A percentile compares a stretch with the other conserved stretches of the same genome.
phyloP scores from a whole-genome alignment of 2,797 vertebrate genomes.

The Coracias cyanogaster region DNA sequence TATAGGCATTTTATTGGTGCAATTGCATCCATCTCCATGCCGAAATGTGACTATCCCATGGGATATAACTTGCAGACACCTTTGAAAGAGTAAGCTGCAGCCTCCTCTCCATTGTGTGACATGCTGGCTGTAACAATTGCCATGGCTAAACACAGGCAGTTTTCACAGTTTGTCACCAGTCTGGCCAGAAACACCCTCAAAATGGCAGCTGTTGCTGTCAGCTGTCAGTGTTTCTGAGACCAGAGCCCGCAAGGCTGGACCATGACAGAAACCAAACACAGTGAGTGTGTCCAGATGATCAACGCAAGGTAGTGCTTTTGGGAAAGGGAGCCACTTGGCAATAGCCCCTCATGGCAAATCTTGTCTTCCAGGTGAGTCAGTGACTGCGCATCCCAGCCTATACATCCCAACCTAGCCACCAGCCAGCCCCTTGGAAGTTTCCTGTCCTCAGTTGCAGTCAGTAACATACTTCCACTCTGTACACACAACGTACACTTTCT shows the following conservation, averaged over 20 bases:
- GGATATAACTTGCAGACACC: not conserved
- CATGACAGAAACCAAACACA: not conserved
- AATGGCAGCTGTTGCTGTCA: not conserved
- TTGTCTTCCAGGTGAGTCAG: not conserved
- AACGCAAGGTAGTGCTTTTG: fast-evolving
- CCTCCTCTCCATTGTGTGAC: not conserved
- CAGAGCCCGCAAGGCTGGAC: fast-evolving
- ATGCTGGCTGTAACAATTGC: not conserved
- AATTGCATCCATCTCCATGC: not conserved
- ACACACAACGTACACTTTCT: not conserved
- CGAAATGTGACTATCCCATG: not conserved
- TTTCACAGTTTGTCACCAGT: not conserved
- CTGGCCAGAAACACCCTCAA: not conserved
- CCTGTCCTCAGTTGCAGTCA: not conserved
- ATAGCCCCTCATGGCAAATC: not conserved
- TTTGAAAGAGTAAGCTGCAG: not conserved
- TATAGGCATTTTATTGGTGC: not conserved
- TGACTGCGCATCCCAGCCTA: not conserved
- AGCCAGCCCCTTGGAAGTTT: not conserved
- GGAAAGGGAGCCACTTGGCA: not conserved
- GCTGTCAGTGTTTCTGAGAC: not conserved
- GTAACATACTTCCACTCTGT: not conserved
- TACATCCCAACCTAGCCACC: not conserved
- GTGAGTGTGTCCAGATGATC: fast-evolving
- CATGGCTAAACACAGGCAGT: not conserved